A percentile compares a stretch with the other conserved stretches of the same genome.
phyloP scores from a whole-genome alignment of 2,113 vertebrate species.

The Calypte anna region DNA sequence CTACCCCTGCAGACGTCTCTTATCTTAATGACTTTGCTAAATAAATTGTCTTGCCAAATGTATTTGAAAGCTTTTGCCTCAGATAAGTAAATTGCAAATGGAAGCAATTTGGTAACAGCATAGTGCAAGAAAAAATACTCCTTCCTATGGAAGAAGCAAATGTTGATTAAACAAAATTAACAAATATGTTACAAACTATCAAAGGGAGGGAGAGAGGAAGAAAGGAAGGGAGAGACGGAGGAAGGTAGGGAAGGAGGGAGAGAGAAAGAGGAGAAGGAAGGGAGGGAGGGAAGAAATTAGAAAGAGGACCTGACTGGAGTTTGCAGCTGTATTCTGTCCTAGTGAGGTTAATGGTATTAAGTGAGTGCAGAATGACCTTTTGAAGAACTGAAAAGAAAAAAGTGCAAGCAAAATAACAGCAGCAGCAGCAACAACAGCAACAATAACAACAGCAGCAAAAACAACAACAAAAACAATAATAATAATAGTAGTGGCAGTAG shows the following conservation, averaged over 20 bases:
- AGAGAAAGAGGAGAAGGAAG: neutral
- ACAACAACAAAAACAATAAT: too few relatives aligned
- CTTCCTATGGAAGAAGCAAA: neutral
- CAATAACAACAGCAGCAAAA: too few relatives aligned
- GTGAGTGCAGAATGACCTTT: neutral
- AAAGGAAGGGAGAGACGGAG: neutral
- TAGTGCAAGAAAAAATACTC: constrained; percentile 2
- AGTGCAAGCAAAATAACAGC: neutral
- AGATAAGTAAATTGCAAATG: constrained; percentile 65
- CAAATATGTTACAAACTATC: neutral
- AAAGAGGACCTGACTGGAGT: neutral
- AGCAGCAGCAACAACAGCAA: too few relatives aligned
- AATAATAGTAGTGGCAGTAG: too few relatives aligned
- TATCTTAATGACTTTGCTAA: constrained; percentile 66
- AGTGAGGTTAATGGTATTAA: neutral
- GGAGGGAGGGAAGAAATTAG: neutral
- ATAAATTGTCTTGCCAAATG: constrained; percentile 62
- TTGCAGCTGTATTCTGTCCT: neutral
- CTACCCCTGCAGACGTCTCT: constrained; percentile 37
- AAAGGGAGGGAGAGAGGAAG: neutral
- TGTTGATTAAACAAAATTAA: neutral
- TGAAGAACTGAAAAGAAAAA: neutral
- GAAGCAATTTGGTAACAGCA: constrained; percentile 57
- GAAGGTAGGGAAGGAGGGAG: neutral
- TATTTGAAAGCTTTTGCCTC: constrained; percentile 63